Conservation (phyloP, 2,113 vertebrate genomes). For the Boulengeromyrus knoepffleri region DNA sequence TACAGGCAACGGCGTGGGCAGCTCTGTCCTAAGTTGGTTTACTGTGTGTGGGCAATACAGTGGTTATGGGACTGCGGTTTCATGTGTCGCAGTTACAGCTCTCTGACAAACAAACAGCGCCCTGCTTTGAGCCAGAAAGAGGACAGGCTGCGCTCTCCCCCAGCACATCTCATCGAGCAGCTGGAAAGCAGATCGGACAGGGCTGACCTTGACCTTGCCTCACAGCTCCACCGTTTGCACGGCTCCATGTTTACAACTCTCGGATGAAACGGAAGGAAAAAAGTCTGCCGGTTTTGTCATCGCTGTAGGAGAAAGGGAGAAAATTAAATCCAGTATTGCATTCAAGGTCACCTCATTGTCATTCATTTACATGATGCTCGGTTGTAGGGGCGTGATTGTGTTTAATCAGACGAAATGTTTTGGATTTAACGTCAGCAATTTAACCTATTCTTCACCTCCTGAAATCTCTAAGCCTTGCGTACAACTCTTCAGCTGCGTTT, state of each 20-base stretch:
- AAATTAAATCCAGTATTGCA: conserved; percentile 58
- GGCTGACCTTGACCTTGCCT: neutral
- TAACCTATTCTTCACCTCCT: conserved; percentile 12
- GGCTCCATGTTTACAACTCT: neutral
- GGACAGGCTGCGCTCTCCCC: neutral
- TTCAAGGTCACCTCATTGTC: conserved; percentile 7
- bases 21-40: neutral
- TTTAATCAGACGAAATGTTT: conserved; percentile 12
- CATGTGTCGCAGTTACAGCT: neutral
- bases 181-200: neutral
- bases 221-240: neutral
- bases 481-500: neutral
- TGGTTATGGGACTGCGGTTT: neutral
- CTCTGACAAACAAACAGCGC: neutral
- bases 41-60: neutral
- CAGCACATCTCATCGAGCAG: neutral
- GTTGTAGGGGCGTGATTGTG: conserved; percentile 8
- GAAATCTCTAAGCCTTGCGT: conserved; percentile 11
- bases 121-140: neutral
- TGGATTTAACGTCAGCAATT: conserved; percentile 13
- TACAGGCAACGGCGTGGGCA: neutral
- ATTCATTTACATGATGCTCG: neutral
- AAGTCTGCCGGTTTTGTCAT: neutral
- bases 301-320: conserved; percentile 17
- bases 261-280: neutral